These are phyloP conservation scores for Vanacampus margaritifer DNA, from an alignment of 2,113 vertebrate genomes.

Conservation along the genomic window DNA sequence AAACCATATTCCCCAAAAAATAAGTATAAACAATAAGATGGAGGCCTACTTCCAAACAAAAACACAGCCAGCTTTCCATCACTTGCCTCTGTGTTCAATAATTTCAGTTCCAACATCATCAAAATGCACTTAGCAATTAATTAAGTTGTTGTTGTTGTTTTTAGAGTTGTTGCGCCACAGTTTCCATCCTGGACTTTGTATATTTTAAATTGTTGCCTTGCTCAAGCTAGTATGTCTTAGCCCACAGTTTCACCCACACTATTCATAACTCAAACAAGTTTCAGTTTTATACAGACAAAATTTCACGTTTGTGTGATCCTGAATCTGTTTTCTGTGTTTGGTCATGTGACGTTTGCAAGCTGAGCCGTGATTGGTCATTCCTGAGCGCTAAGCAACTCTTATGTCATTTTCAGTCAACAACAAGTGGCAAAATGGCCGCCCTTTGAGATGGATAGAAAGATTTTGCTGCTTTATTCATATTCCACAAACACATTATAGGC, in stretches of 20 bases:
- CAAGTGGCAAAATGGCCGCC: no score
- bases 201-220: not conserved
- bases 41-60: not conserved
- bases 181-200: not conserved
- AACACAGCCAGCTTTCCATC: not conserved
- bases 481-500: no score
- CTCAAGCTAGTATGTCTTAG: not conserved
- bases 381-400: no score
- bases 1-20: not conserved
- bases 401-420: no score
- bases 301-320: no score
- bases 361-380: no score
- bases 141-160: not conserved
- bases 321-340: no score
- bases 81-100: not conserved
- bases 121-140: not conserved
- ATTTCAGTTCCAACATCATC: not conserved
- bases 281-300: no score
- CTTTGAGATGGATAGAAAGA: no score
- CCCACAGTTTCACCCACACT: not conserved
- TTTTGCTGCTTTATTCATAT: no score
- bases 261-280: not conserved
- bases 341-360: no score
- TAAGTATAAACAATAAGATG: not conserved
- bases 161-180: not conserved